Percentiles rank a stretch among this genome's conserved stretches.
These are phyloP conservation scores for Drepana falcataria DNA, from an alignment of 2,888 invertebrate genomes.

Conservation along the genomic window DNA sequence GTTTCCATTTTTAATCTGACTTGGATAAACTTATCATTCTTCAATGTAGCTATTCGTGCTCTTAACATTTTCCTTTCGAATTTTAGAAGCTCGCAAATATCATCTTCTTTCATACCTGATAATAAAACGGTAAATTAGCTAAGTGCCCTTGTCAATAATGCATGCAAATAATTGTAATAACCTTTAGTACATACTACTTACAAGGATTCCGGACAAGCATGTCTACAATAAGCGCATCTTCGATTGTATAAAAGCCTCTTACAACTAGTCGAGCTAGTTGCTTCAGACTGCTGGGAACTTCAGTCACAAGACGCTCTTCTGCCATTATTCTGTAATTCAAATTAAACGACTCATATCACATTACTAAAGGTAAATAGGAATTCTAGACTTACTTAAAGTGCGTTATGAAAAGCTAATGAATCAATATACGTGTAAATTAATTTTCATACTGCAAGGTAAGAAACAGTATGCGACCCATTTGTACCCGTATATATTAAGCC, in stretches of 20 bases:
- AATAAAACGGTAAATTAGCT: conserved; percentile 6
- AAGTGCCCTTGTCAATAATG: neutral
- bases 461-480: too few species aligned
- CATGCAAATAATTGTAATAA: conserved; percentile 15
- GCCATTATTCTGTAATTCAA: conserved; percentile 62
- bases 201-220: conserved; percentile 97
- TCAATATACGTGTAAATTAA: too few species aligned
- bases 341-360: too few species aligned
- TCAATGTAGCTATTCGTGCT: conserved; percentile 89
- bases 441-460: too few species aligned
- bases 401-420: too few species aligned
- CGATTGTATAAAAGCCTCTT: conserved; percentile 94
- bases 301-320: conserved; percentile 89
- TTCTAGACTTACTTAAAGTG: too few species aligned
- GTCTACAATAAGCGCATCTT: conserved; percentile 96
- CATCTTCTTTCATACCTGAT: conserved; percentile 91
- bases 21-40: conserved; percentile 96
- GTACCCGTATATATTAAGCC: too few species aligned
- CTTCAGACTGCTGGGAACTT: conserved; percentile 95
- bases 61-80: conserved; percentile 96
- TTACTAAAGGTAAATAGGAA: too few species aligned
- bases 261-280: conserved; percentile 94
- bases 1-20: conserved; percentile 96
- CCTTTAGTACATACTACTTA: conserved; percentile 56
- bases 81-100: conserved; percentile 92